Evolutionary conservation across 2,113 vertebrate genomes (phyloP), one percentile per base, ranked within the genome.

Genomic region (Labeo catla): DNA sequence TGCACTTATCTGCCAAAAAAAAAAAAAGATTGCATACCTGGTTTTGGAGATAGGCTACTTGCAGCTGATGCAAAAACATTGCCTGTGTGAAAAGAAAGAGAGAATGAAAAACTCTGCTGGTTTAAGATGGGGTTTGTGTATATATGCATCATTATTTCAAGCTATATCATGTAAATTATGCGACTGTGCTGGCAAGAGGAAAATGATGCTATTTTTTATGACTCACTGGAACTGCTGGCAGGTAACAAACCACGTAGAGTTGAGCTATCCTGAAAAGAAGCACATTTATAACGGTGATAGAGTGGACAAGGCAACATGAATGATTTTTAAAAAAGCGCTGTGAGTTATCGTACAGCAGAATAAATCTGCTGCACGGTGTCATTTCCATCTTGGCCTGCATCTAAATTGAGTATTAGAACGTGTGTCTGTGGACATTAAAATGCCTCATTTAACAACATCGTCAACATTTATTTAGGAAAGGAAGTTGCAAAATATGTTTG

Each of bases 221-320:
- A 96, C 97, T 97, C 91, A 98, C 97, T 4, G 97, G 97, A 65
- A 99, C 96, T 4, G 96, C 97, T 80, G 97, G 97, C 66, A 97
- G 91, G 87, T 96, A 98, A 87, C 94, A 94, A 90, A 91, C 94
- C 68, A 98, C 96, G 2, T 99, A 99, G 76, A 95, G 57, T 90
- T 98, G 97, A 11, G 97, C 96, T 81, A 97, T 94, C 93, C 97
- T 99, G 89, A 9, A 93, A 88, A 65, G 21, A 83, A 23, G 21
- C 66, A 84, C 12, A 84, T 70, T 70, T 70, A 45, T 52, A 13
- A 70, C 47, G 8, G 65, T 52, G 15, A 82, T n/a, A 39, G 36
- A 36, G 43, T 36, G 23, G n/a, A 82, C 45, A 66, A 52, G 63
- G 47, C 23, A 50, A 13, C 45, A 28, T 23, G 15, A 66, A 28